Evolutionary conservation across 2,888 invertebrate species (phyloP).

Genomic region (Pinctada fucata): DNA sequence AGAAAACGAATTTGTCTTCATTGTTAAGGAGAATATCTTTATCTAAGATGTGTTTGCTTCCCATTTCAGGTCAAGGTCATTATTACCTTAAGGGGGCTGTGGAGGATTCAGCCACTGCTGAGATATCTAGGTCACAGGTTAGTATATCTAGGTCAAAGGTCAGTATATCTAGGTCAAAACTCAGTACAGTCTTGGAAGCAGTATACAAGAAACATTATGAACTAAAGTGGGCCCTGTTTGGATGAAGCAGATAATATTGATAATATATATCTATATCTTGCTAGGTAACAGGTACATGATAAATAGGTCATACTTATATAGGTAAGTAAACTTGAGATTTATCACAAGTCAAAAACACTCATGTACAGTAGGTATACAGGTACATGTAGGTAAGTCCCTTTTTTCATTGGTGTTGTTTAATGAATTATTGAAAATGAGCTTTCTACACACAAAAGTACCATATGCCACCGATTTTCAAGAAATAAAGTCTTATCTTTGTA

Average conservation of each 20-base stretch:
- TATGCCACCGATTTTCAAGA: too few relatives aligned
- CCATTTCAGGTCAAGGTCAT: constrained; percentile 79
- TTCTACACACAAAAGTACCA: too few relatives aligned
- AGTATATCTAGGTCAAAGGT: not conserved
- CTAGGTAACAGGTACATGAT: not conserved
- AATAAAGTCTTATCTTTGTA: too few relatives aligned
- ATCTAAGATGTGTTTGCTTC: too few relatives aligned
- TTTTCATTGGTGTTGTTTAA: too few relatives aligned
- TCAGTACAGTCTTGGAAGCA: not conserved
- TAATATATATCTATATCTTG: not conserved
- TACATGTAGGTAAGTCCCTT: too few relatives aligned
- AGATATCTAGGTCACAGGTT: constrained; percentile 84
- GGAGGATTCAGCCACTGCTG: constrained; percentile 87
- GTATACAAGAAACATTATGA: not conserved
- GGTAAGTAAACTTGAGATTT: too few relatives aligned
- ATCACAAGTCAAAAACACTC: too few relatives aligned
- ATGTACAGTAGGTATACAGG: too few relatives aligned
- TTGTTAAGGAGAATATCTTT: too few relatives aligned
- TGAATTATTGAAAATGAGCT: too few relatives aligned
- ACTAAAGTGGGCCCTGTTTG: not conserved
- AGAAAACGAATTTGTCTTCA: too few relatives aligned
- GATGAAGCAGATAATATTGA: not conserved
- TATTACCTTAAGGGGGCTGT: constrained; percentile 83
- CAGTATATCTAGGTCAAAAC: constrained; percentile 3
- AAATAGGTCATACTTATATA: not conserved